These are phyloP conservation scores for Trichomalopsis sarcophagae DNA, from an alignment of 1,140 invertebrate species.

Conservation along the genomic window DNA sequence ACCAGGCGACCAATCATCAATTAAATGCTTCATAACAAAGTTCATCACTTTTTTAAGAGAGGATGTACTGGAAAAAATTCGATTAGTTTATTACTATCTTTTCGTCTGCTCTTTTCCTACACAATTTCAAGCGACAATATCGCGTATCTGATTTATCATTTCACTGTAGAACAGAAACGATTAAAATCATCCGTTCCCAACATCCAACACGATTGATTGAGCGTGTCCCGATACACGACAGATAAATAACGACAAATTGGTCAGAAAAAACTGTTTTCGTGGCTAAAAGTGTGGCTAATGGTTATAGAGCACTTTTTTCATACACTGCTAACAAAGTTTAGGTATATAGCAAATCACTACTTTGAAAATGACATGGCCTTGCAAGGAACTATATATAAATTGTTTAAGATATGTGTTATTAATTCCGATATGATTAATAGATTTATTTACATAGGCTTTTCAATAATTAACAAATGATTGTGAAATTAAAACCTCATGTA, in stretches of 20 bases:
- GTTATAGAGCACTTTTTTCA: background rate
- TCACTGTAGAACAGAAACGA: background rate
- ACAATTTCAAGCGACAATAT: background rate
- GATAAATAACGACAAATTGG: background rate
- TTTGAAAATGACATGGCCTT: background rate
- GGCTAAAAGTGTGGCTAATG: background rate
- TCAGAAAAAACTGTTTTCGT: background rate
- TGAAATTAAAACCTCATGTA: background rate
- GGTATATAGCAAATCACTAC: background rate
- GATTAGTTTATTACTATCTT: background rate
- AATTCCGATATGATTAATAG: too few relatives aligned
- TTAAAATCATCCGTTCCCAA: background rate
- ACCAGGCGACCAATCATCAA: too few relatives aligned
- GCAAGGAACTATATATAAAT: too few relatives aligned
- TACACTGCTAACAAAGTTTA: background rate
- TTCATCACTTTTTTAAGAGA: too few relatives aligned
- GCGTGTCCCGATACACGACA: background rate
- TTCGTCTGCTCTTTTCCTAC: background rate
- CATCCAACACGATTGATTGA: slow-evolving; percentile 1
- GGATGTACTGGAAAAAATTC: background rate
- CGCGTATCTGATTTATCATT: background rate
- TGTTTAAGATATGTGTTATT: too few relatives aligned
- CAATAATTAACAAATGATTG: too few relatives aligned
- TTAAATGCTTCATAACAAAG: too few relatives aligned
- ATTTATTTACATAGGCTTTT: too few relatives aligned